Evolutionary conservation across 2,888 invertebrate genomes (phyloP).

Genomic region (Synergus laeviventris): DNA sequence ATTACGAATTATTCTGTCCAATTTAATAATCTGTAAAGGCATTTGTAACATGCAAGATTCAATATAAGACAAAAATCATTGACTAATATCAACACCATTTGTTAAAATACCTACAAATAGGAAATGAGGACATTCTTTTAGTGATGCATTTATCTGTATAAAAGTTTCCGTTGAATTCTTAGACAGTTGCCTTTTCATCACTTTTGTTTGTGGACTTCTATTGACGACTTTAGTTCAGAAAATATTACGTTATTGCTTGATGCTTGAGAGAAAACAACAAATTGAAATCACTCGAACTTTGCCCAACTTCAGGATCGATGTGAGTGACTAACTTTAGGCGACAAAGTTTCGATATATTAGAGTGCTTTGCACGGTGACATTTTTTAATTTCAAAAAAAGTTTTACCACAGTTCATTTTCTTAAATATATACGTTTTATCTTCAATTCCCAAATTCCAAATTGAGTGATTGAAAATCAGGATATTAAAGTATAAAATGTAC

Average conservation of each 20-base stretch:
- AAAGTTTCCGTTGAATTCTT: too few relatives aligned
- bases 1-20: too few relatives aligned
- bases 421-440: not conserved
- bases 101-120: too few relatives aligned
- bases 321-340: conserved; percentile 15
- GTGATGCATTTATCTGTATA: too few relatives aligned
- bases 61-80: too few relatives aligned
- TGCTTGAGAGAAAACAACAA: conserved; percentile 9
- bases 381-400: too few relatives aligned
- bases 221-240: not conserved
- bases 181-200: not conserved
- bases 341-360: conserved; percentile 26
- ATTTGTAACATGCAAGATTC: too few relatives aligned
- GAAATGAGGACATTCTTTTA: too few relatives aligned
- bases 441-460: not conserved
- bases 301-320: not conserved
- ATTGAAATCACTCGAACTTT: conserved; percentile 4
- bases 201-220: conserved; percentile 4
- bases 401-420: too few relatives aligned
- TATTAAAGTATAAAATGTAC: not conserved
- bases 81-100: too few relatives aligned
- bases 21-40: too few relatives aligned
- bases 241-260: conserved; percentile 10
- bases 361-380: not conserved
- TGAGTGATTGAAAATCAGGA: not conserved